These are phyloP conservation scores for Dinomys branickii DNA, from an alignment of 2,113 vertebrate genomes.

Conservation along the genomic window DNA sequence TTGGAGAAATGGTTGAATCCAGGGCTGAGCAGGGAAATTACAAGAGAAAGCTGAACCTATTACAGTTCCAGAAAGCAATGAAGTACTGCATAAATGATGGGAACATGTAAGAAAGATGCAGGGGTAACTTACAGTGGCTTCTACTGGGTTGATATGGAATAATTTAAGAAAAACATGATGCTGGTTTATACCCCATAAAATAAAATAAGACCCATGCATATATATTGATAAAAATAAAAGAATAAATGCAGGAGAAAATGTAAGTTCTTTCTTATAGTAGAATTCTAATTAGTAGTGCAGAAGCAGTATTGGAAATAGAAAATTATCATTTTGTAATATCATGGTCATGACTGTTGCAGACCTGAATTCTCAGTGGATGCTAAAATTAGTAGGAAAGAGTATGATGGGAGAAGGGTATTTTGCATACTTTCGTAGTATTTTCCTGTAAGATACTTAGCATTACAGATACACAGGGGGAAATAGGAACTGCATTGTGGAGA, in stretches of 20 bases:
- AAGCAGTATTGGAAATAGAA: slow-evolving; percentile 24
- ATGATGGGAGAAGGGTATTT: neutral
- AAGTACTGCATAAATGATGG: neutral
- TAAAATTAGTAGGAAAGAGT: neutral
- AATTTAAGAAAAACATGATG: slow-evolving; percentile 30
- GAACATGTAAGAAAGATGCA: neutral
- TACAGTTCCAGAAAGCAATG: neutral
- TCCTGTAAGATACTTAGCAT: neutral
- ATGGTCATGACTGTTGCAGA: neutral
- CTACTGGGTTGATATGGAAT: neutral
- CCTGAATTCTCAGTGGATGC: neutral
- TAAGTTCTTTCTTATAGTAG: neutral
- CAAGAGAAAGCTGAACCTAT: neutral
- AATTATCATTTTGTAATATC: neutral
- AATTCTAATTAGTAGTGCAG: neutral
- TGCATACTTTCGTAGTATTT: slow-evolving; percentile 19
- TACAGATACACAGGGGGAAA: neutral
- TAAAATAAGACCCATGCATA: slow-evolving; percentile 15
- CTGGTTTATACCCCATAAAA: neutral
- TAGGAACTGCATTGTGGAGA: neutral
- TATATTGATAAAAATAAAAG: slow-evolving; percentile 13
- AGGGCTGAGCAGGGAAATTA: neutral
- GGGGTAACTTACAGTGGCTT: neutral
- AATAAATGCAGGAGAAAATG: neutral
- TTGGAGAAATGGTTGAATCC: neutral